Percentiles rank a stretch among this genome's conserved stretches.
phyloP scores from a whole-genome alignment of 2,113 vertebrate species.

The Lophura nycthemera region DNA sequence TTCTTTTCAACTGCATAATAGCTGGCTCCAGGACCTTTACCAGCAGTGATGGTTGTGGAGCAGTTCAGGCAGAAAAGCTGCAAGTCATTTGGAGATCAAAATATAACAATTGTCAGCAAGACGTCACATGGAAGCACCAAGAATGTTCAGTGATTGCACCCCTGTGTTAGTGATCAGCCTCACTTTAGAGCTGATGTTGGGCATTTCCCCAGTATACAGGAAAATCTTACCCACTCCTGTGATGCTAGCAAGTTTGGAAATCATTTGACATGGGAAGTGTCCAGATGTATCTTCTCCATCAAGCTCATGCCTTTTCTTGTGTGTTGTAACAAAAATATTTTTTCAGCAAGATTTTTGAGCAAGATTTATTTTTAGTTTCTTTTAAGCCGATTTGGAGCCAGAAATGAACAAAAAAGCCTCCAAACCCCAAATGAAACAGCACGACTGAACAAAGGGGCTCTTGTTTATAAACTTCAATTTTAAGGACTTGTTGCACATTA shows the following conservation, averaged over 20 bases:
- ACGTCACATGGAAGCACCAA: neutral
- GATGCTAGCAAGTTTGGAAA: neutral
- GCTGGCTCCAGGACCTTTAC: neutral
- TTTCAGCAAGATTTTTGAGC: slow-evolving; percentile 2
- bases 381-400: slow-evolving; percentile 25
- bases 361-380: slow-evolving; percentile 19
- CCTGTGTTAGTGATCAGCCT: neutral
- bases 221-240: neutral
- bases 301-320: neutral
- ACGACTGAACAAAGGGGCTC: slow-evolving; percentile 14
- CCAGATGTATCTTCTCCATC: neutral
- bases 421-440: neutral
- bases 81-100: neutral
- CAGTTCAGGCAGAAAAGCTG: neutral
- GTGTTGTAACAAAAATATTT: neutral
- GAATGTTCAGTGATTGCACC: neutral
- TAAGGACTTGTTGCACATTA: neutral
- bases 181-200: neutral
- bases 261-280: fast-evolving
- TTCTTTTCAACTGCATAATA: neutral
- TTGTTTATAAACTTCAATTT: slow-evolving; percentile 57
- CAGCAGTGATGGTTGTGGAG: neutral
- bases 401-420: slow-evolving; percentile 41
- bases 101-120: neutral
- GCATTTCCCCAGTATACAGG: neutral